Evolutionary conservation across 2,888 invertebrate species (phyloP).

Genomic region (Dexiosoma caninum): DNA sequence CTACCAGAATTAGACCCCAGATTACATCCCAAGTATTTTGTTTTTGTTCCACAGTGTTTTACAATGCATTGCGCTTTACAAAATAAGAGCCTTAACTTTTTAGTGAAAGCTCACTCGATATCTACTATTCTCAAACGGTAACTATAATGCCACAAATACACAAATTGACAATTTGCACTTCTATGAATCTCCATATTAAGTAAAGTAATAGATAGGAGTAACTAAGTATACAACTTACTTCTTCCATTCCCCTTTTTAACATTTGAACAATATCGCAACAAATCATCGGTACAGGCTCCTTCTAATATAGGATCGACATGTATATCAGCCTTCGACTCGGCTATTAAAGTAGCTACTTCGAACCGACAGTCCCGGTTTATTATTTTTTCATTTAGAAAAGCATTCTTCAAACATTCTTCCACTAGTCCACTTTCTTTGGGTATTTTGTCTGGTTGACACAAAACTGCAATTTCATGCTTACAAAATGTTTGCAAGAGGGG

Average conservation of each 20-base stretch:
- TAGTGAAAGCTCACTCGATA: too few species aligned
- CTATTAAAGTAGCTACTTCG: conserved; percentile 92
- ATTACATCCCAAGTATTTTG: too few species aligned
- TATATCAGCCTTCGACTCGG: conserved; percentile 94
- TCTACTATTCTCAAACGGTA: too few species aligned
- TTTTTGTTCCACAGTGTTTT: too few species aligned
- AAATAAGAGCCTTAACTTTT: too few species aligned
- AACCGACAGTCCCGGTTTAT: conserved; percentile 86
- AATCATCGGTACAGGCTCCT: conserved; percentile 91
- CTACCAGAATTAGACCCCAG: too few species aligned
- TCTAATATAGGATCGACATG: conserved; percentile 95
- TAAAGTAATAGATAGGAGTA: too few species aligned
- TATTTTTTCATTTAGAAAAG: conserved; percentile 85
- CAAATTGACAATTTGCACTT: too few species aligned
- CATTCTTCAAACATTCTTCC: conserved; percentile 94
- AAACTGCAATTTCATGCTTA: conserved; percentile 83
- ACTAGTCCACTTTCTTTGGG: conserved; percentile 79
- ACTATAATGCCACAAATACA: too few species aligned
- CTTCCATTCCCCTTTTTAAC: conserved; percentile 93
- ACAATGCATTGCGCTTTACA: too few species aligned
- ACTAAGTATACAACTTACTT: too few species aligned
- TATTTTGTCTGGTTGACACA: conserved; percentile 78
- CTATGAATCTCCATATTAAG: too few species aligned
- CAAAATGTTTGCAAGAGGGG: conserved; percentile 91
- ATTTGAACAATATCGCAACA: conserved; percentile 87